Evolutionary conservation across 2,888 invertebrate species (phyloP), one percentile per base, ranked within the genome.

Genomic region (Epinotia brunnichana): DNA sequence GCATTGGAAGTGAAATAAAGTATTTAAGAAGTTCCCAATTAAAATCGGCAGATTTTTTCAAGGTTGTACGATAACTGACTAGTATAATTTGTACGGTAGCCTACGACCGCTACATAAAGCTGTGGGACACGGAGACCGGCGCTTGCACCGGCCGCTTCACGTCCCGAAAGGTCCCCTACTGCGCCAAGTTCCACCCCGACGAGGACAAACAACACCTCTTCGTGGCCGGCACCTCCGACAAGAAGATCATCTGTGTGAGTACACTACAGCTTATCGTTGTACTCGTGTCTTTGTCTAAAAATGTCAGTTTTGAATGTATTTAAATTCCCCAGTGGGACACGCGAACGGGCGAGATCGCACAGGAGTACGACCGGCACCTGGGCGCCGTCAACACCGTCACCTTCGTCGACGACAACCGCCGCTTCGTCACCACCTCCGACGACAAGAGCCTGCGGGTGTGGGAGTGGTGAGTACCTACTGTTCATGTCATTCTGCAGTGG

Each of bases 81-180:
- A 11, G 2, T 13, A 41, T 13, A 11, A 41, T 13, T 13, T 29
- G 0, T 15, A 9, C 17, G 35, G 0, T 93, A 94, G 96, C 96
- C 0, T 99, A 99, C 90, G 99, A 99, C 93, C 95, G 99, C 69
- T 99, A 97, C 85, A 98, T 99, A 73, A 99, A 99, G 91, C 92
- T 99, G 57, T 99, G 99, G 99, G 99, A 99, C 89, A 99, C 99
- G 0, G 99, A 99, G 94, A 98, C 97, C 0, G 99, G 99, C 60
- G 95, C 95, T 78, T 97, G 97, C 75, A 88, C 97, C 41, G 95
- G 96, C 0, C 94, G 98, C 57, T 99, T 99, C 91, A 98, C 98
- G 19, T 99, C 98, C 63, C 95, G 98, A 70, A 99, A 99, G 90
- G 98, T 99, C 82, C 98, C 99, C 0, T 99, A 99, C 90, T 99